Conservation (phyloP, 2,888 invertebrate species). For the Caenorhabditis virilis region DNA sequence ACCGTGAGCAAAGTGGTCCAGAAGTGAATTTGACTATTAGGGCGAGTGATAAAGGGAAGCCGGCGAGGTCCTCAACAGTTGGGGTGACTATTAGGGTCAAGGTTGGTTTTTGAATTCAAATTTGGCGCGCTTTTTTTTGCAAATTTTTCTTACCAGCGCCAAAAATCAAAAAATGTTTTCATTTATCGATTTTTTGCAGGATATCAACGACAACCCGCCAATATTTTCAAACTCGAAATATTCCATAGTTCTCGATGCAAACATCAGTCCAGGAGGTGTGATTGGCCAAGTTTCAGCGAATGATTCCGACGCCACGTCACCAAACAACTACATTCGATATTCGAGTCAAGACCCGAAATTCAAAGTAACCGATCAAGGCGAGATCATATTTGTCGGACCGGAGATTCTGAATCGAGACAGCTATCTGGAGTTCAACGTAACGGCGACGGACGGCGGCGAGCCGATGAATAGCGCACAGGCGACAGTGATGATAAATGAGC, state of each 20-base stretch:
- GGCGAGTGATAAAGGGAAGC: constrained; percentile 44
- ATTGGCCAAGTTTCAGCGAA: constrained; percentile 35
- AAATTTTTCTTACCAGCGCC: no score
- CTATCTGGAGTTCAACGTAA: constrained; percentile 38
- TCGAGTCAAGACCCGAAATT: constrained; percentile 30
- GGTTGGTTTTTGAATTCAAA: no score
- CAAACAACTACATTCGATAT: constrained; percentile 42
- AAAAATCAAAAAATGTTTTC: no score
- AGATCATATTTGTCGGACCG: constrained; percentile 38
- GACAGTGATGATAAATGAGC: constrained; percentile 40
- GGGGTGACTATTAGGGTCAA: constrained; percentile 32
- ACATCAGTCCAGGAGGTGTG: constrained; percentile 42
- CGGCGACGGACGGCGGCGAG: constrained; percentile 38
- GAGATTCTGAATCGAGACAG: constrained; percentile 26
- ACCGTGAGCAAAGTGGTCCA: constrained; percentile 20
- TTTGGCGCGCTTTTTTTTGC: no score
- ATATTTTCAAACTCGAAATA: constrained; percentile 44
- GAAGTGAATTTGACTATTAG: constrained; percentile 31
- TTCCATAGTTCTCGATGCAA: constrained; percentile 42
- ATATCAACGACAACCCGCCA: constrained; percentile 47
- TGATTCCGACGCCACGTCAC: constrained; percentile 46
- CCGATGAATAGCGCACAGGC: constrained; percentile 23
- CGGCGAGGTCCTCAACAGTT: constrained; percentile 25
- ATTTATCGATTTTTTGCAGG: no score
- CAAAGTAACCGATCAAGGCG: constrained; percentile 40